Evolutionary conservation across 1,140 invertebrate species (phyloP).

Genomic region (Apocrypta bakeri): DNA sequence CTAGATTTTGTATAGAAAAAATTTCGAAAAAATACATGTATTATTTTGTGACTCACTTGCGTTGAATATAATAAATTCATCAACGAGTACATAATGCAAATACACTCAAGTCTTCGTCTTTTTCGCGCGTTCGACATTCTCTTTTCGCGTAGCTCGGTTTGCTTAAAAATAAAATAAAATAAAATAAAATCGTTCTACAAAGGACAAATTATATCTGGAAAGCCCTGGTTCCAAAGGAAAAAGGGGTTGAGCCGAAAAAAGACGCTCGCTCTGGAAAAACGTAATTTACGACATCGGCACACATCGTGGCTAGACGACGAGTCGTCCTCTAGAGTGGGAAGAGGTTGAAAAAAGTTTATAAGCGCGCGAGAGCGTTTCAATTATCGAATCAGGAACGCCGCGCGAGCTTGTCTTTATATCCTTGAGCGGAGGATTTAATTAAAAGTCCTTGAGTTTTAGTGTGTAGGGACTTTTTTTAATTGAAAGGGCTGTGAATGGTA

Average conservation of each 20-base stretch:
- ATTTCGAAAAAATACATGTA: no score
- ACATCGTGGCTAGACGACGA: background rate
- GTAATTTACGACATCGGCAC: constrained; percentile 35
- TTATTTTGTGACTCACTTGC: no score
- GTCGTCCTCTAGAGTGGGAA: no score
- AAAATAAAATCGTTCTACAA: background rate
- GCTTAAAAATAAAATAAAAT: no score
- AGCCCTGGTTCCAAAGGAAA: no score
- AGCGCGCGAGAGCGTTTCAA: constrained; percentile 24
- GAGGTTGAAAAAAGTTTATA: constrained; percentile 35
- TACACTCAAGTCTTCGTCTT: background rate
- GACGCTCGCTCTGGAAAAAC: background rate
- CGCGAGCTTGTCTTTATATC: constrained; percentile 34
- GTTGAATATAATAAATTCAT: background rate
- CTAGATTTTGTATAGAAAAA: no score
- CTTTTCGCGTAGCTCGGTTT: no score
- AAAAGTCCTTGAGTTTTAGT: constrained; percentile 19
- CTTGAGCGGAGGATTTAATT: constrained; percentile 40
- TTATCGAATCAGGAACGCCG: constrained; percentile 40
- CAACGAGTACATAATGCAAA: background rate
- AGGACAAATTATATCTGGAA: constrained; percentile 5
- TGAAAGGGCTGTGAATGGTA: background rate
- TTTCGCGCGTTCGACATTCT: background rate
- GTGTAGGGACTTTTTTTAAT: background rate
- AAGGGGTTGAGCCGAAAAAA: background rate